These are phyloP conservation scores for Cyanistes caeruleus DNA, from an alignment of 2,113 vertebrate genomes.

Conservation along the genomic window DNA sequence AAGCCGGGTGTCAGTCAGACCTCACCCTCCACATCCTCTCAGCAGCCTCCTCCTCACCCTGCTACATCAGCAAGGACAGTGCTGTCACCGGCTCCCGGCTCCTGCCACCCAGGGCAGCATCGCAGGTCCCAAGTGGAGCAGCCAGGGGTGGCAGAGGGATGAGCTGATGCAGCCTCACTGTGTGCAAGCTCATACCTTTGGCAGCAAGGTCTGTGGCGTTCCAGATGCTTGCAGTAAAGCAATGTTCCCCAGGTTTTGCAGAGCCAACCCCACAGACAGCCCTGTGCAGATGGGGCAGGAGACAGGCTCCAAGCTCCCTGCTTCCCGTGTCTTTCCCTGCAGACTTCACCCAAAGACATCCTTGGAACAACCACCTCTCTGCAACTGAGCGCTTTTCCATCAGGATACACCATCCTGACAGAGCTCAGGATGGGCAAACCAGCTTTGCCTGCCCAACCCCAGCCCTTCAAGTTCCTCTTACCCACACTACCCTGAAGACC, in stretches of 20 bases:
- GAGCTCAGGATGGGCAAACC: neutral
- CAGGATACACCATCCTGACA: neutral
- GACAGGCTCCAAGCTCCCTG: neutral
- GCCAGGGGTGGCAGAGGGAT: accelerated
- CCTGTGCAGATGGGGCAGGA: neutral
- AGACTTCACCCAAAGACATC: neutral
- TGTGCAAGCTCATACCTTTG: accelerated
- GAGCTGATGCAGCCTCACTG: neutral
- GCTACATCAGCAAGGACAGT: accelerated
- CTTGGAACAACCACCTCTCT: neutral
- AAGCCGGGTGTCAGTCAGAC: neutral
- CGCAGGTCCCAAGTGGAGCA: neutral
- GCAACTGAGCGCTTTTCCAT: neutral
- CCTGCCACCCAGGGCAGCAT: neutral
- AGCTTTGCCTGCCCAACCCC: neutral
- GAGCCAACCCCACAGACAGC: neutral
- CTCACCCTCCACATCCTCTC: neutral
- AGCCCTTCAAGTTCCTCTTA: neutral
- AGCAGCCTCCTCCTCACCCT: neutral
- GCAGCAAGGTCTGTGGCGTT: neutral
- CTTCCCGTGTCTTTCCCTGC: neutral
- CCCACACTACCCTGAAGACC: neutral
- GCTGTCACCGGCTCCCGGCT: neutral
- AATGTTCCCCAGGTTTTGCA: neutral
- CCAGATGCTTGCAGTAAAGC: neutral